phyloP scores from a whole-genome alignment of 2,797 vertebrate species.

The Pangasius sanitwongsei region DNA sequence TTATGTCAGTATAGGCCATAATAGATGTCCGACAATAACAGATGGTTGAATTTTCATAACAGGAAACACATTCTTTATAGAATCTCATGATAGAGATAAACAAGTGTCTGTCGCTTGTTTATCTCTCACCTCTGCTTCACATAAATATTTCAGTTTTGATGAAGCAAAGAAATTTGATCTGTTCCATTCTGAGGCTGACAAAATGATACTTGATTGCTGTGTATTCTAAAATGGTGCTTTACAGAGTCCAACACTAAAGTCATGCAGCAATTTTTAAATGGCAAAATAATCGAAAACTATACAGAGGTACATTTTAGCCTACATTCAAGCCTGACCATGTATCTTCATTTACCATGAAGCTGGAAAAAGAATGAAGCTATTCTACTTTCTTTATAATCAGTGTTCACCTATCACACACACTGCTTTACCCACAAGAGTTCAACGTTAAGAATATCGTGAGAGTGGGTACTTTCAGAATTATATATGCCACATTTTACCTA shows the following conservation, averaged over 20 bases:
- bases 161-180: constrained; percentile 12
- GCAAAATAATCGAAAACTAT: background rate
- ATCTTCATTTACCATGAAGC: background rate
- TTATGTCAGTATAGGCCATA: background rate
- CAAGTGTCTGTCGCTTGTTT: too few species aligned
- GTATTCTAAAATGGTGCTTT: background rate
- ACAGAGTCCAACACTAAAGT: background rate
- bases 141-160: constrained; percentile 15
- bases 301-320: background rate
- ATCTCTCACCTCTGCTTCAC: background rate
- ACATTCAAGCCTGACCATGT: background rate
- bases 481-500: background rate
- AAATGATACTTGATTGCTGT: background rate
- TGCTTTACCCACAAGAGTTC: background rate
- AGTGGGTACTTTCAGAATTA: background rate
- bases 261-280: background rate
- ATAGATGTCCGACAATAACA: background rate
- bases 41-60: background rate
- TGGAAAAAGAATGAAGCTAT: background rate
- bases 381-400: background rate
- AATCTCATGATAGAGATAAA: background rate
- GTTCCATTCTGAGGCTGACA: background rate
- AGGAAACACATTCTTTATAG: background rate
- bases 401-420: constrained; percentile 7
- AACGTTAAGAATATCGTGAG: too few species aligned